Conservation (phyloP, 2,888 invertebrate species). For the Drosophila paranaensis region DNA sequence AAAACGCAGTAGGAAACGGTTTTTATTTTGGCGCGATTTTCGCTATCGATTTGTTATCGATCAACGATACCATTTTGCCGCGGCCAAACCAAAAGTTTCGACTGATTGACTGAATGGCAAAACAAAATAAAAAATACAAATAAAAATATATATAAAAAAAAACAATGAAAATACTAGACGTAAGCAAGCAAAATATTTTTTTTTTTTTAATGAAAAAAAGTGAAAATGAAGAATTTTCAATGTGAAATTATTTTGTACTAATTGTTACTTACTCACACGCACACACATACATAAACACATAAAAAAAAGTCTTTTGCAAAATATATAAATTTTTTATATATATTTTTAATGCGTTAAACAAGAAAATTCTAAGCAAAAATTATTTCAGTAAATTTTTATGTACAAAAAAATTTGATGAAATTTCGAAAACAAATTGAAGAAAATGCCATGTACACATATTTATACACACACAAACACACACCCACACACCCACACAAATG, state of each 20-base stretch:
- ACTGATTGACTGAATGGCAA: slow-evolving; percentile 84
- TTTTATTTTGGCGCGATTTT: slow-evolving; percentile 60
- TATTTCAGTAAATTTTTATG: slow-evolving; percentile 45
- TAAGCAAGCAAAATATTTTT: slow-evolving; percentile 57
- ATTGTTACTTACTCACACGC: slow-evolving; percentile 72
- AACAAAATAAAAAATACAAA: slow-evolving; percentile 58
- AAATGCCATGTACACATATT: slow-evolving; percentile 69
- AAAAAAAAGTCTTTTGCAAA: slow-evolving; percentile 14
- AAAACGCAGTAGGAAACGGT: slow-evolving; percentile 76
- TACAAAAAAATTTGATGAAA: slow-evolving; percentile 66
- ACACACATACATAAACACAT: slow-evolving; percentile 33
- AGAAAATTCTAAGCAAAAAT: slow-evolving; percentile 20
- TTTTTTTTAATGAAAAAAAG: slow-evolving; percentile 47
- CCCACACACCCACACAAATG: slow-evolving; percentile 23
- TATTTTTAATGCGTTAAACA: slow-evolving; percentile 18
- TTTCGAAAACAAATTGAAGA: slow-evolving; percentile 14
- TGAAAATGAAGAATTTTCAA: slow-evolving; percentile 59
- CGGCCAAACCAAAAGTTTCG: slow-evolving; percentile 82
- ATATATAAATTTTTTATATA: slow-evolving; percentile 31
- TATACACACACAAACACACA: slow-evolving; percentile 52
- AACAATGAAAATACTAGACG: slow-evolving; percentile 44
- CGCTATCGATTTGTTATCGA: slow-evolving; percentile 57
- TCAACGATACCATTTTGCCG: slow-evolving; percentile 40
- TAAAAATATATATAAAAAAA: slow-evolving; percentile 49
- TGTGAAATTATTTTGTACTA: slow-evolving; percentile 76